These are phyloP conservation scores for Aplysina aerophoba DNA, from an alignment of 37 sponge, comb jelly and placozoan genomes.

Conservation along the genomic window DNA sequence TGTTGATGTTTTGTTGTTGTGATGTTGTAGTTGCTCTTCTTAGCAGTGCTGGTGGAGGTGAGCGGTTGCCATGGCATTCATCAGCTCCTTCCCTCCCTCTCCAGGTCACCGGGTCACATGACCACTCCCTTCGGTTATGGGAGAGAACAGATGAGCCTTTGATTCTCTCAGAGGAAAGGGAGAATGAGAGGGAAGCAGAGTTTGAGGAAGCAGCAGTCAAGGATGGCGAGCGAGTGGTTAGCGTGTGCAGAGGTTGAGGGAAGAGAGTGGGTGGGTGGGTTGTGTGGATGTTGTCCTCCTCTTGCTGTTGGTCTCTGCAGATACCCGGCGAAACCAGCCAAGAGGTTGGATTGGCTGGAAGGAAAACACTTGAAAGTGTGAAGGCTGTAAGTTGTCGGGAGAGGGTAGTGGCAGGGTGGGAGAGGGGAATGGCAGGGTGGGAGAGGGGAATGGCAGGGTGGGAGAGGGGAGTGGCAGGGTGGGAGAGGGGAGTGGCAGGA, in stretches of 20 bases:
- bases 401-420: not conserved
- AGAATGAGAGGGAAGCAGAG: slow-evolving; percentile 78
- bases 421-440: not conserved
- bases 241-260: not conserved
- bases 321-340: slow-evolving; percentile 61
- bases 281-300: not conserved
- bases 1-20: not conserved
- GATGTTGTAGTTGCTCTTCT: not conserved
- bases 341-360: slow-evolving; percentile 74
- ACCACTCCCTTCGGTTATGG: slow-evolving; percentile 88
- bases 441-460: not conserved
- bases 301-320: not conserved
- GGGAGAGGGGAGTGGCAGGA: not conserved
- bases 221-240: slow-evolving; percentile 55
- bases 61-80: not conserved
- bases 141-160: slow-evolving; percentile 86
- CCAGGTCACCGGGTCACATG: slow-evolving; percentile 92
- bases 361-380: slow-evolving; percentile 74
- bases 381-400: slow-evolving; percentile 57
- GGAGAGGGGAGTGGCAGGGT: not conserved
- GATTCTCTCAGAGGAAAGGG: slow-evolving; percentile 84
- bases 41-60: not conserved
- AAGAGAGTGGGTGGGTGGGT: slow-evolving; percentile 1
- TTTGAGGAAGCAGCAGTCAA: slow-evolving; percentile 68
- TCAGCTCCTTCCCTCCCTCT: not conserved